Evolutionary conservation across 2,888 invertebrate genomes (phyloP), one percentile per base, ranked within the genome.

Genomic region (Rapana venosa): DNA sequence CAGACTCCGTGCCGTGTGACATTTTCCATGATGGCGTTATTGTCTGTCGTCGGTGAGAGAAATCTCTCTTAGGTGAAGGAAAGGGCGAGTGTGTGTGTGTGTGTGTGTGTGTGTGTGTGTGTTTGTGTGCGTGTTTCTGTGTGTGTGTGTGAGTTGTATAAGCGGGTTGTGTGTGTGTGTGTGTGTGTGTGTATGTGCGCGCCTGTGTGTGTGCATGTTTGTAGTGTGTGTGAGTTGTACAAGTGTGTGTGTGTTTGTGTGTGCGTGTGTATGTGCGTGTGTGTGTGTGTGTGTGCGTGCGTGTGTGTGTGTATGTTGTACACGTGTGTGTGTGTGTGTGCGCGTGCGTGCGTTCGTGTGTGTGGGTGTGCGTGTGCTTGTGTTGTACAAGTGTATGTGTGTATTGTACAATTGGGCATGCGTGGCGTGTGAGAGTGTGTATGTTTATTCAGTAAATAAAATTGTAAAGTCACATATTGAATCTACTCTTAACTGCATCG

Each of bases 81-180:
- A 22, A 66, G 26, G 17, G 20, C 20, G 79, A 1, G 35, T 79
- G 30, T 79, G n/a, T 30, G 26, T 79, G 26, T 79, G 26, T 26
- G 26, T 79, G 26, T 79, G 26, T 79, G 30, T 79, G 26, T 26
- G 30, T 30, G 30, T 30, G n/a, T 79, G 26, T 79, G 79, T 79
- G 26, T 30, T 1, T 79, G 26, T 79, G 79, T 79, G 79, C 4
- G n/a, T 30, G 26, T 26, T 1, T 79, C 2, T 79, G 26, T 79
- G 79, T 79, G 79, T 79, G 79, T 79, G 79, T 79, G 79, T 79
- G 79, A 13, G 79, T 79, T 79, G 79, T 79, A 26, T 77, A 26
- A 15, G 77, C 22, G 77, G 8, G 77, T 77, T 79, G 79, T 79
- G 79, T 79, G 79, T 79, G 79, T 79, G 79, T 79, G 79, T 79